Percentiles rank a stretch among this genome's conserved stretches.
These are phyloP conservation scores for Mionectes olivaceus DNA, from an alignment of 2,797 vertebrate genomes.

Conservation along the genomic window DNA sequence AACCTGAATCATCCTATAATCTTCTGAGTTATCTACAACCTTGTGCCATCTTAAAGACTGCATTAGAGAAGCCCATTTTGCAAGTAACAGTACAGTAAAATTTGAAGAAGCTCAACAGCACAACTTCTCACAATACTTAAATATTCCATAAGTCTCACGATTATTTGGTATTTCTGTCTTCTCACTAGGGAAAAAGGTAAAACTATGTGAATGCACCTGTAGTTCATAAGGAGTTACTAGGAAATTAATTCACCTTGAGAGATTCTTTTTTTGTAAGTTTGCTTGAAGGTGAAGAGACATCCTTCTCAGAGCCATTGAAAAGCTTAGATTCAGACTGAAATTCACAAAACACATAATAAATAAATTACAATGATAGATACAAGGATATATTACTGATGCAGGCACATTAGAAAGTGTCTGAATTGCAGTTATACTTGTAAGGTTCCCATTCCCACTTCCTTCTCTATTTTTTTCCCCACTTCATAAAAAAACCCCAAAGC, in stretches of 20 bases:
- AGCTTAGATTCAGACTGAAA: conserved; percentile 96
- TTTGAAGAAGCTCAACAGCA: not conserved
- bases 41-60: not conserved
- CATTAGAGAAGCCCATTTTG: not conserved
- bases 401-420: not conserved
- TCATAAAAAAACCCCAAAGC: not conserved
- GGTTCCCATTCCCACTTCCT: not conserved
- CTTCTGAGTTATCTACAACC: not conserved
- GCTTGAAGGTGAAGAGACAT: conserved; percentile 88
- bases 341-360: conserved; percentile 21
- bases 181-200: not conserved
- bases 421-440: not conserved
- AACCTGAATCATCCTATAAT: not conserved
- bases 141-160: not conserved
- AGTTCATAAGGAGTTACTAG: not conserved
- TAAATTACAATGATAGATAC: not conserved
- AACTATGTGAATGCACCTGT: not conserved
- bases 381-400: not conserved
- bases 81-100: not conserved
- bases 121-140: not conserved
- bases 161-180: not conserved
- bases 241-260: conserved; percentile 88
- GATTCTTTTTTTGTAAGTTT: conserved; percentile 99
- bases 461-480: not conserved
- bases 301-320: conserved; percentile 98